Percentiles rank a stretch among this genome's conserved stretches.
Evolutionary conservation across 2,888 invertebrate species (phyloP).

Genomic region (Zhengitettix transpicula): DNA sequence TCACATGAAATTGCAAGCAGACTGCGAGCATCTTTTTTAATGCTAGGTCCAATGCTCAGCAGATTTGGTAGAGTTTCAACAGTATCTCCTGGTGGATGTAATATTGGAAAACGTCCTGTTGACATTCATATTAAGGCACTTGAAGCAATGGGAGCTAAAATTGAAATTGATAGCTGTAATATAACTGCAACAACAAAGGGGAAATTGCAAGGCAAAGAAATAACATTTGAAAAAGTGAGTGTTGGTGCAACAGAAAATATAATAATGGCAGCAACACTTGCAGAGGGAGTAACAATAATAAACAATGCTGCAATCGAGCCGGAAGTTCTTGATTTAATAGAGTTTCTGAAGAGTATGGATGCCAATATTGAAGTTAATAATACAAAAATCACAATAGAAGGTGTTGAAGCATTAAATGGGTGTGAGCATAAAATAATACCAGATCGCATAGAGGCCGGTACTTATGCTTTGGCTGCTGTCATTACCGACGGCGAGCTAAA

Average conservation of each 20-base stretch:
- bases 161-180: not conserved
- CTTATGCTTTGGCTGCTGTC: not conserved
- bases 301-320: not conserved
- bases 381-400: not conserved
- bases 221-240: not conserved
- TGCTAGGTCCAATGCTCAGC: not conserved
- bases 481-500: not conserved
- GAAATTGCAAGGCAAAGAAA: not conserved
- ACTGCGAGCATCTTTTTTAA: not conserved
- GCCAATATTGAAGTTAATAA: not conserved
- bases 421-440: not conserved
- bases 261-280: not conserved
- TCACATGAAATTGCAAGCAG: not conserved
- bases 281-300: not conserved
- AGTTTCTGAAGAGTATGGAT: not conserved
- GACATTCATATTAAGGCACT: conserved; percentile 10
- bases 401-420: not conserved
- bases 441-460: not conserved
- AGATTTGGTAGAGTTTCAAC: not conserved
- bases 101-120: conserved; percentile 8
- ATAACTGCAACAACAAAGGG: not conserved
- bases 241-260: not conserved
- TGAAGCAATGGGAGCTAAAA: conserved; percentile 8
- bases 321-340: not conserved
- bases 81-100: conserved; percentile 9